Evolutionary conservation across 2,113 vertebrate species (phyloP), one percentile per base, ranked within the genome.

Genomic region (Pipa parva): DNA sequence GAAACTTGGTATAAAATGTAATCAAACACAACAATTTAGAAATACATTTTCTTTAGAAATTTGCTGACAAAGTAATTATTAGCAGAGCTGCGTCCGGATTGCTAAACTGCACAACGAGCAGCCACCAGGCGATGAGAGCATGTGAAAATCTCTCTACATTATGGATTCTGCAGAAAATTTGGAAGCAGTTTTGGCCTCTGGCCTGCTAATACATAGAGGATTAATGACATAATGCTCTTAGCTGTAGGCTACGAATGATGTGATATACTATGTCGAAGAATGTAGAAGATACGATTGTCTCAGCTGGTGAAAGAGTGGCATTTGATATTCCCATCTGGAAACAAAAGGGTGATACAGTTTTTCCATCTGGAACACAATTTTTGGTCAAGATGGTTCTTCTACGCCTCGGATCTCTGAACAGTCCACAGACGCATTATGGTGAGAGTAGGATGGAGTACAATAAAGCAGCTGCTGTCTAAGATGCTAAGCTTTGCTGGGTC

Each of bases 391-490:
- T 46, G 21, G 73, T 79, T 77, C 75, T 72, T 54, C 27, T 7
- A 7, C 1, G 74, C 58, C 74, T 59, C 26, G 77, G 49, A 72
- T 57, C 74, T 78, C 24, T 28, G 28, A 3, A 79, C 67, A 75
- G 77, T 76, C 77, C 71, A 76, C 80, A 85, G 66, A 57, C 55
- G 73, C 42, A 67, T 49, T 50, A 49, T 24, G 17, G 70, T 67
- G 56, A 9, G 29, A 73, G 50, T 27, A 42, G 76, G 74, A 75
- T 1, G 1, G 25, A 24, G 75, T 48, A 69, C 75, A 78, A 76
- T 84, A 85, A 85, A 90, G 81, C 80, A 89, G 83, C 85, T 85
- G 82, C 78, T 78, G 79, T 80, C 78, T 84, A 84, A 84, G 80
- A 80, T 84, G 81, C 84, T 77, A 79, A 83, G 84, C 83, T 86